Evolutionary conservation across 2,888 invertebrate genomes (phyloP).

Genomic region (Volucella zonaria): DNA sequence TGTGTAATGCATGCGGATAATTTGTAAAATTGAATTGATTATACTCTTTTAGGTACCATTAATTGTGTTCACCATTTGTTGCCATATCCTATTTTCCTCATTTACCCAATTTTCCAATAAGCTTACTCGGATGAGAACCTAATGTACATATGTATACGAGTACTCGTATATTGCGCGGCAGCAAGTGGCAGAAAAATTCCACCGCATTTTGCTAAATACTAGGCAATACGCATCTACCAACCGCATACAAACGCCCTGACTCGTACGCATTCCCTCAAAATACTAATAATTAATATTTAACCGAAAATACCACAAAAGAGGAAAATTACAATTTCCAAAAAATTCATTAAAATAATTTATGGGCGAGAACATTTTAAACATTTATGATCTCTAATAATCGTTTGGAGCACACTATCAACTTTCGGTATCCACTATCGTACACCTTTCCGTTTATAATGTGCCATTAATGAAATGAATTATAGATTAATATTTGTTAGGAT

Average conservation of each 20-base stretch:
- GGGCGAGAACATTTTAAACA: slow-evolving; percentile 41
- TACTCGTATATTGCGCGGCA: too few relatives aligned
- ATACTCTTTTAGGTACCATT: slow-evolving; percentile 49
- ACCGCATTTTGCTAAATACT: slow-evolving; percentile 9
- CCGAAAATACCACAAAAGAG: slow-evolving; percentile 49
- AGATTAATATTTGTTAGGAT: slow-evolving; percentile 46
- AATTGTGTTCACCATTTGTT: slow-evolving; percentile 58
- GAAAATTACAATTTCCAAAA: slow-evolving; percentile 65
- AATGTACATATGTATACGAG: too few relatives aligned
- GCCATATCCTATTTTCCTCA: slow-evolving; percentile 27
- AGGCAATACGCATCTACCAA: neutral
- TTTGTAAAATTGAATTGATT: slow-evolving; percentile 64
- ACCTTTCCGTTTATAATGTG: neutral
- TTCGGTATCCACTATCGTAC: neutral
- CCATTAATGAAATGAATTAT: slow-evolving; percentile 63
- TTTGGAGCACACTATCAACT: neutral
- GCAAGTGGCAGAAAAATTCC: neutral
- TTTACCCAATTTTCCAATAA: neutral
- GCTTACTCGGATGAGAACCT: neutral
- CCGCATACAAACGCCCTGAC: neutral
- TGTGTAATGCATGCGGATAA: slow-evolving; percentile 43
- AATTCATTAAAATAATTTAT: slow-evolving; percentile 62
- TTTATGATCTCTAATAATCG: slow-evolving; percentile 47
- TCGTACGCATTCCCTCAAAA: neutral
- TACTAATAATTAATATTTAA: slow-evolving; percentile 44